Evolutionary conservation across 2,888 invertebrate genomes (phyloP).

Genomic region (Platycheirus albimanus): DNA sequence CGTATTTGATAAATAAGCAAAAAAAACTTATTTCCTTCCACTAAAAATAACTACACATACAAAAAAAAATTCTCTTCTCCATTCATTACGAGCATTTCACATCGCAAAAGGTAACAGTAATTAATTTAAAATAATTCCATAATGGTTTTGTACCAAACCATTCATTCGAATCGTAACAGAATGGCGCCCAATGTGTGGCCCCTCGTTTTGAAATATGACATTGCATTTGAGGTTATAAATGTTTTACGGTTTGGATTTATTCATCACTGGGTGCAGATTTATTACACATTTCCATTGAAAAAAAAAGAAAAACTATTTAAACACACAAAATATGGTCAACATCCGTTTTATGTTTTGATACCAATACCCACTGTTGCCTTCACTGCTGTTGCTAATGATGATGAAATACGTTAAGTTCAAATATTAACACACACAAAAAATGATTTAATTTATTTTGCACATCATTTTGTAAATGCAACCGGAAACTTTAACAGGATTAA

Average conservation of each 20-base stretch:
- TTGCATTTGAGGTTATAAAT: conserved; percentile 64
- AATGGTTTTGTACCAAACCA: conserved; percentile 40
- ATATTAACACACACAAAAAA: conserved; percentile 7
- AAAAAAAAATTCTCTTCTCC: not conserved
- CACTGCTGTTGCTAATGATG: conserved; percentile 45
- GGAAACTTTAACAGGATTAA: conserved; percentile 56
- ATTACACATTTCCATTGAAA: conserved; percentile 28
- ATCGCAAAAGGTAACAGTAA: conserved; percentile 47
- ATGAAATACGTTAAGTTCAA: conserved; percentile 50
- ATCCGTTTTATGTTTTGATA: conserved; percentile 42
- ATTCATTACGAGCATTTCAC: not conserved
- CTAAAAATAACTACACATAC: not conserved
- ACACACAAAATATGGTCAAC: conserved; percentile 49
- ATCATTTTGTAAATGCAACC: not conserved
- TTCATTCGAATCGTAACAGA: conserved; percentile 16
- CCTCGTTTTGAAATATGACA: conserved; percentile 60
- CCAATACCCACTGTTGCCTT: not conserved
- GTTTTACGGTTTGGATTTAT: conserved; percentile 61
- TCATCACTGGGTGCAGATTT: conserved; percentile 55
- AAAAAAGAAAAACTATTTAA: conserved; percentile 9
- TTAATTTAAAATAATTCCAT: conserved; percentile 72
- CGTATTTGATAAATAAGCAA: conserved; percentile 28
- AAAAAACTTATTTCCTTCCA: conserved; percentile 16
- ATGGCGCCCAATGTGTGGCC: conserved; percentile 35
- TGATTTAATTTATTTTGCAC: conserved; percentile 18